A percentile compares a stretch with the other conserved stretches of the same genome.
phyloP scores from a whole-genome alignment of 2,113 vertebrate species.

The Prunella fulvescens region DNA sequence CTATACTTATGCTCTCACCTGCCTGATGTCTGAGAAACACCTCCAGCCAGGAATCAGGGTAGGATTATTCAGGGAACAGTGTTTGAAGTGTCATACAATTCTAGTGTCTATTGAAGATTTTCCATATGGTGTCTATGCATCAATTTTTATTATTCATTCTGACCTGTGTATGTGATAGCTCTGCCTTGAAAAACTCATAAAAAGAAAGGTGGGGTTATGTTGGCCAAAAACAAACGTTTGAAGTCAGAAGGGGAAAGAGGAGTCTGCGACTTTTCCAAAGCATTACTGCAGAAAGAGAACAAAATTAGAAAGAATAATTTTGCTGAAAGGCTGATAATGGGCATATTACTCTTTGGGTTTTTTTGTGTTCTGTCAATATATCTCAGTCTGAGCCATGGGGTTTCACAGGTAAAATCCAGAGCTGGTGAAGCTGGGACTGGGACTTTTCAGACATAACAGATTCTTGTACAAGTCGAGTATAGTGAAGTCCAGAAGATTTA shows the following conservation, averaged over 20 bases:
- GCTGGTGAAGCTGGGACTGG: not conserved
- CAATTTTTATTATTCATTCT: not conserved
- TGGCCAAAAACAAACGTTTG: not conserved
- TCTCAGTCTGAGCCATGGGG: not conserved
- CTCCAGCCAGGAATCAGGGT: not conserved
- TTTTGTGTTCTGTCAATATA: not conserved
- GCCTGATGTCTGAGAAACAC: not conserved
- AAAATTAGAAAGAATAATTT: not conserved
- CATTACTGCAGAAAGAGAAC: not conserved
- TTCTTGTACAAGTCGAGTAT: not conserved
- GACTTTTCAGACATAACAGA: not conserved
- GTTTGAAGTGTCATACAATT: not conserved
- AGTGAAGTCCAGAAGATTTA: not conserved
- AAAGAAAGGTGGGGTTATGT: not conserved
- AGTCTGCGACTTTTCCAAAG: not conserved
- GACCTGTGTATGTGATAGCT: not conserved
- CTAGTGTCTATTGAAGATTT: not conserved
- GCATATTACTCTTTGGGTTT: not conserved
- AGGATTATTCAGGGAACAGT: not conserved
- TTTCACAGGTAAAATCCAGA: not conserved
- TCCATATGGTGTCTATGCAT: not conserved
- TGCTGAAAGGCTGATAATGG: not conserved
- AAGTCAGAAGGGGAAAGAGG: not conserved
- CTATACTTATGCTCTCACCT: not conserved
- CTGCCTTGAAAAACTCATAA: not conserved